Evolutionary conservation across 30 jellyfish, hydroid and myxozoan genomes (phyloP), one percentile per base, ranked within the genome.

Genomic region (Haliclystus octoradiatus): DNA sequence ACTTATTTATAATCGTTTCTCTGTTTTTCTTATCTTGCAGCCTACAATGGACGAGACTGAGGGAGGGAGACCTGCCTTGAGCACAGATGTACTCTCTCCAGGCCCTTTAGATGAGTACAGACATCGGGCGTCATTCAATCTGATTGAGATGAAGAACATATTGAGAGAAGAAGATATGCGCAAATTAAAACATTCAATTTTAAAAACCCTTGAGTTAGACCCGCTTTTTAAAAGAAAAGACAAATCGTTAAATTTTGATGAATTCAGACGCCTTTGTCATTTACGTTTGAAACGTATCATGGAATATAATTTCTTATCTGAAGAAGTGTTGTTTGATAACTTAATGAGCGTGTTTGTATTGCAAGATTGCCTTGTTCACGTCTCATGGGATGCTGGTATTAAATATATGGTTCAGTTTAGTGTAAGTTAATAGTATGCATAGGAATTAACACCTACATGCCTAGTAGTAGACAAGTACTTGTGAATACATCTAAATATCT

Each of bases 121-220:
- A 72, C 65, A 62, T 24, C 61, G 49, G 79, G 63, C 82, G n/a
- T 52, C 78, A 14, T 80, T 40, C 19, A 19, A 40, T 40, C 19
- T 9, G 14, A 19, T 40, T 40, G 83, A 70, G 27, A 32, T 79
- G 67, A 78, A 71, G 62, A 49, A 46, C 49, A 69, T 65, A 34
- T 69, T 79, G 35, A 79, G 63, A 27, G 93, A 79, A 32, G 75
- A 70, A 60, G 72, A 79, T 15, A 33, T 73, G 32, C 13, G 50
- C 9, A 57, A 26, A 32, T 34, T 69, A 69, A 50, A 63, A 49
- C 69, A 61, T 5, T 51, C 33, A 7, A 62, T 70, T 24, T 79
- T 67, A 74, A 26, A 74, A 13, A 73, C 94, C 40, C 65, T 85
- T 40, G 94, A 79, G 49, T 73, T 73, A 47, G 96, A 85, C 49